Conservation (phyloP, 2,797 vertebrate species). For the Pristis pectinata region DNA sequence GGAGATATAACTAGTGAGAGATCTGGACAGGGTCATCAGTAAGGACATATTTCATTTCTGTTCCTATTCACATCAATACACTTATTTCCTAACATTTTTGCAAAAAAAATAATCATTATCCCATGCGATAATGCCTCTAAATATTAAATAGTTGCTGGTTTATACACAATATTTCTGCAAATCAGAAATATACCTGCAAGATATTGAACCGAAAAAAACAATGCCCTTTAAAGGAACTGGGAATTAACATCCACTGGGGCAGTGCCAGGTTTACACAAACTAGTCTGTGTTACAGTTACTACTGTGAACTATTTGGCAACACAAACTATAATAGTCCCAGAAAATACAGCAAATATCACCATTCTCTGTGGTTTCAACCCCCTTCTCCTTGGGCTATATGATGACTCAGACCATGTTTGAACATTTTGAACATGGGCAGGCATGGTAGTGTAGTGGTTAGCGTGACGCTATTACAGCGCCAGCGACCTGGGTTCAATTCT, state of each 20-base stretch:
- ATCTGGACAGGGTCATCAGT: not conserved
- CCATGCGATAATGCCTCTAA: not conserved
- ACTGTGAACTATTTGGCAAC: not conserved
- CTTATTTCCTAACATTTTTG: not conserved
- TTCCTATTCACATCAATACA: not conserved
- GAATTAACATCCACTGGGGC: not conserved
- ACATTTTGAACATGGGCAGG: no score
- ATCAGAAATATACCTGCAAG: not conserved
- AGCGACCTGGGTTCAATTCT: no score
- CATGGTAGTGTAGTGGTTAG: no score
- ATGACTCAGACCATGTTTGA: not conserved
- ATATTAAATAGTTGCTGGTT: not conserved
- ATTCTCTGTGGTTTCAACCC: not conserved
- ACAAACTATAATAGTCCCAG: not conserved
- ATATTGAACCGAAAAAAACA: not conserved
- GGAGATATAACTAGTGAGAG: not conserved
- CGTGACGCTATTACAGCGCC: no score
- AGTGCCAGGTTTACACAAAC: not conserved
- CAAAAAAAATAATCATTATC: not conserved
- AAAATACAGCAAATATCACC: not conserved
- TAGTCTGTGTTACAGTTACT: not conserved
- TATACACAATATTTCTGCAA: not conserved
- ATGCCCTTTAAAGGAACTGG: not conserved
- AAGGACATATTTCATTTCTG: not conserved
- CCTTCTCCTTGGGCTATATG: not conserved